These are phyloP conservation scores for Brachyopa scutellaris DNA, from an alignment of 2,888 invertebrate genomes.

Conservation along the genomic window DNA sequence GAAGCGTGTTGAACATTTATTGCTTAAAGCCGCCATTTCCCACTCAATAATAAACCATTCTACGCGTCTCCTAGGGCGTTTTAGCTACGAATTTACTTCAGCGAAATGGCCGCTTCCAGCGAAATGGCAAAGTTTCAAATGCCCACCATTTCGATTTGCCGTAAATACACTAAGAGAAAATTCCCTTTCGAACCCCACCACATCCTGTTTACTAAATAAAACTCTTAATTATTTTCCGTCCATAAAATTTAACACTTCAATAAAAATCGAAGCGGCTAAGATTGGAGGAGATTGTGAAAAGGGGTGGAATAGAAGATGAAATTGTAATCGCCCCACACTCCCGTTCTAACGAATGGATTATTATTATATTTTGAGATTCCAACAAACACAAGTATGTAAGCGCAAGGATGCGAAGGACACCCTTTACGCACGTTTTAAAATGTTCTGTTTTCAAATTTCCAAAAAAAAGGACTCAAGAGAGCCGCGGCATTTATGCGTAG, in stretches of 20 bases:
- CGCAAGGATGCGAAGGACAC: not conserved
- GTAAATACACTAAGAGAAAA: slow-evolving; percentile 8
- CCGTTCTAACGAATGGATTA: slow-evolving; percentile 23
- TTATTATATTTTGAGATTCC: slow-evolving; percentile 29
- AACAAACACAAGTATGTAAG: slow-evolving; percentile 4
- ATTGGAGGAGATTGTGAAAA: slow-evolving; percentile 19
- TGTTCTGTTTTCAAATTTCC: not conserved
- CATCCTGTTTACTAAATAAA: slow-evolving; percentile 61
- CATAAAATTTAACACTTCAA: slow-evolving; percentile 73
- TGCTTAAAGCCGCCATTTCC: slow-evolving; percentile 50
- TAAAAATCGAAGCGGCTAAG: slow-evolving; percentile 65
- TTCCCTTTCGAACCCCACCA: slow-evolving; percentile 15
- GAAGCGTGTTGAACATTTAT: slow-evolving; percentile 67
- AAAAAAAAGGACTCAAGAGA: not conserved
- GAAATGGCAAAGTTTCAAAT: slow-evolving; percentile 56
- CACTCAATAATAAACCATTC: slow-evolving; percentile 70
- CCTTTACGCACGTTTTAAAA: slow-evolving; percentile 34
- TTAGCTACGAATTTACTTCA: slow-evolving; percentile 24
- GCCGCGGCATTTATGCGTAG: slow-evolving; percentile 35
- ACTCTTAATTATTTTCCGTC: slow-evolving; percentile 73
- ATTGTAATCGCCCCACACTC: slow-evolving; percentile 21
- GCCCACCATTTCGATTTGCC: slow-evolving; percentile 42
- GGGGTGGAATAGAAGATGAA: slow-evolving; percentile 40
- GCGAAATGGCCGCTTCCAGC: slow-evolving; percentile 14
- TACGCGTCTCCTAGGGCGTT: slow-evolving; percentile 29